Base-by-base conservation (phyloP, 2,888 invertebrate genomes). In the Octonoba sinensis region DNA sequence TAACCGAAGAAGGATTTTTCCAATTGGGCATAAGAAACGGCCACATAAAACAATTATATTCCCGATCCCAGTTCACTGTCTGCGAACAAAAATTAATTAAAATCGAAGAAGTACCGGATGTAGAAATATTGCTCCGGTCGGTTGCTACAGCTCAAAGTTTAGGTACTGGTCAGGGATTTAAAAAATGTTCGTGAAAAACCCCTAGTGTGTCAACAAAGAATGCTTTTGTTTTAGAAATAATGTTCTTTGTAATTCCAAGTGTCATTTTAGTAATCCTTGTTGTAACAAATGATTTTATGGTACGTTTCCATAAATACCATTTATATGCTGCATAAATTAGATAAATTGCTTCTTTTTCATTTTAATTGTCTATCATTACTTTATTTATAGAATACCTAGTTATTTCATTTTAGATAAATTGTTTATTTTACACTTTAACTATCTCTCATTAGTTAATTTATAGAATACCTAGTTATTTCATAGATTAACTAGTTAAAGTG, bases 141-240 rank as follows among this genome's bases (percentile, higher is more conserved):
- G 76, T 76, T 76, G 76, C 76, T 76, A 69, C 76, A 76, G 76
- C 76, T 76, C 76, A 76, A 76, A 76, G 69, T 76, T 76, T 76
- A 76, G 69, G 76, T 62, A 69, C 76, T 69, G 67, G 60, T 75
- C 75, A 75, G 60, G 75, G 67, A 75, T 67, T 75, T 75, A 75
- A 67, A 75, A 75, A 75, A 75, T 67, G 59, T 75, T 75, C 67
- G 67, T 75, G 75, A 67, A 75, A 75, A 75, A 75, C 60, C 59
- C 66, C n/a, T n/a, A n/a, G n/a, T n/a, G 67, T 67, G 67, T 67
- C 54, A 67, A 67, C 67, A 57, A 57, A n/a, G n/a, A n/a, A n/a
- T n/a, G n/a, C 6, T 36, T 36, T 36, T 36, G 36, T 36, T 36
- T 36, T 36, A 36, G 36, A 36, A 36, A 36, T 36, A 36, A 36